phyloP scores from a whole-genome alignment of 2,797 vertebrate species.

The Ceryle rudis region DNA sequence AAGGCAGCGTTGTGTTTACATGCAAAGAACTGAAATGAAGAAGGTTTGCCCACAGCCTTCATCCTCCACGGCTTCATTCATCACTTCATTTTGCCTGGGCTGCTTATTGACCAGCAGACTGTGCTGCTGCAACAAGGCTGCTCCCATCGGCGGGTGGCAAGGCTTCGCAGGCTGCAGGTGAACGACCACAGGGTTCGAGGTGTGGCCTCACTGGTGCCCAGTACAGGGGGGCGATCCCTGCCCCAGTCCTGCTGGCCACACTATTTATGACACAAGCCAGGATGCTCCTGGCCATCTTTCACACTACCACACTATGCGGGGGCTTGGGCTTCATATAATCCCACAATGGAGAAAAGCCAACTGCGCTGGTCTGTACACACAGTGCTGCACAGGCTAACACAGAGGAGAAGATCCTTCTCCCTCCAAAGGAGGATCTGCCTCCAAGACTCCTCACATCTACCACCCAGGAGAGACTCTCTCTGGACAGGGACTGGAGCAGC shows the following conservation, averaged over 20 bases:
- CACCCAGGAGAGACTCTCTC: background rate
- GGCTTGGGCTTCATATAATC: background rate
- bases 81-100: background rate
- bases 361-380: rapidly evolving
- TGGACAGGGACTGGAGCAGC: background rate
- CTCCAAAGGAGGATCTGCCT: background rate
- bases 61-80: rapidly evolving
- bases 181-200: background rate
- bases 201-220: background rate
- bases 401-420: background rate
- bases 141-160: background rate
- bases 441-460: background rate
- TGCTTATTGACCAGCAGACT: no score
- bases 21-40: background rate
- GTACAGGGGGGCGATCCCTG: background rate
- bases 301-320: rapidly evolving
- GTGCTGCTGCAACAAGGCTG: background rate
- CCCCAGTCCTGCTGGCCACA: background rate
- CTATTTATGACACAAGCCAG: background rate
- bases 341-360: background rate
- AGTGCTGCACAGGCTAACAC: background rate
- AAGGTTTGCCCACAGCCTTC: background rate
- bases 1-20: background rate
- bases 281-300: background rate
- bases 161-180: background rate